Conservation (phyloP, 2,113 vertebrate genomes). For the Boulengeromyrus knoepffleri region DNA sequence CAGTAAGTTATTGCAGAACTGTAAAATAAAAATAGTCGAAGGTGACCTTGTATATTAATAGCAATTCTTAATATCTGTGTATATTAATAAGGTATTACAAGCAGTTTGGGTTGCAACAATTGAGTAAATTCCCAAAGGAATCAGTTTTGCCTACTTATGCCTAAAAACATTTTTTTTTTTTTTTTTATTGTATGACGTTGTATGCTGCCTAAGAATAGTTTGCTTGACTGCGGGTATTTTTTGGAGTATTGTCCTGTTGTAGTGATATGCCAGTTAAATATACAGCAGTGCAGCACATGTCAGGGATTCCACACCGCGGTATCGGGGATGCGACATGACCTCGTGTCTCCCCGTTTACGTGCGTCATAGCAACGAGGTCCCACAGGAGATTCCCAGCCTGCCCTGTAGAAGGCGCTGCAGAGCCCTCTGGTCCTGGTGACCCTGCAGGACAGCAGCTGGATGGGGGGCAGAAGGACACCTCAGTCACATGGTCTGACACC, state of each 20-base stretch:
- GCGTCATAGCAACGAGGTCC: slow-evolving; percentile 71
- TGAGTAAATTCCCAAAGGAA: neutral
- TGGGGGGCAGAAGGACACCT: slow-evolving; percentile 66
- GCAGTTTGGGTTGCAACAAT: neutral
- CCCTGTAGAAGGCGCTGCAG: slow-evolving; percentile 90
- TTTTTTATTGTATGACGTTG: neutral
- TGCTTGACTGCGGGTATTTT: neutral
- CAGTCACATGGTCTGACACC: neutral
- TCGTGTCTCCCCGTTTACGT: neutral
- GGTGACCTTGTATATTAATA: neutral
- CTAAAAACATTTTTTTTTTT: neutral
- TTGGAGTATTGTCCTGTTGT: neutral
- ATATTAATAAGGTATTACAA: slow-evolving; percentile 1
- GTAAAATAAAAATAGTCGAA: slow-evolving; percentile 92
- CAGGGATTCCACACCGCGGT: neutral
- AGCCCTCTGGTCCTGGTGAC: slow-evolving; percentile 86
- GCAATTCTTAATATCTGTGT: neutral
- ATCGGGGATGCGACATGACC: neutral
- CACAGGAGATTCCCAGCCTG: slow-evolving; percentile 94
- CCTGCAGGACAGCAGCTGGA: slow-evolving; percentile 91
- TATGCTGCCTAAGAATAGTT: neutral
- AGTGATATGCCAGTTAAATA: neutral
- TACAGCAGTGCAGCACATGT: neutral
- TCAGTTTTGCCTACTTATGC: neutral
- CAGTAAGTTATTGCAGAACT: slow-evolving; percentile 92